phyloP scores from a whole-genome alignment of 1,140 invertebrate genomes.

The Cyphomyrmex costatus region DNA sequence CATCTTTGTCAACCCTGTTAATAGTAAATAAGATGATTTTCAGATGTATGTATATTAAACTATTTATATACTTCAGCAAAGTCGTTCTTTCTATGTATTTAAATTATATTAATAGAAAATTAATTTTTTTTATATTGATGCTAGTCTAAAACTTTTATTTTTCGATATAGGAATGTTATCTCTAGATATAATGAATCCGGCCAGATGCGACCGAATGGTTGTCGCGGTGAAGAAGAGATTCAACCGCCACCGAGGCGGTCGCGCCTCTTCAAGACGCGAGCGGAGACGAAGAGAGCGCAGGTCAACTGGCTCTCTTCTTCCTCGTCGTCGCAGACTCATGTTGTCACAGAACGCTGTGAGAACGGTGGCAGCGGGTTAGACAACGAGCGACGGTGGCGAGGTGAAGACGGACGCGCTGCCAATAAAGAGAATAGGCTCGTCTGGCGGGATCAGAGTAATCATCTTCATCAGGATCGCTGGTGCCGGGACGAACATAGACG shows the following conservation, averaged over 20 bases:
- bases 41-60: too few species aligned
- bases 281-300: conserved; percentile 88
- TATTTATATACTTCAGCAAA: too few species aligned
- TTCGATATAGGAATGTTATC: neutral
- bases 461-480: conserved; percentile 52
- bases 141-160: neutral
- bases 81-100: too few species aligned
- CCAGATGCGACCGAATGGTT: conserved; percentile 70
- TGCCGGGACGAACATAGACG: conserved; percentile 63
- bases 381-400: conserved; percentile 65
- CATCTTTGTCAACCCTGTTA: too few species aligned
- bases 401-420: conserved; percentile 12
- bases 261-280: conserved; percentile 91
- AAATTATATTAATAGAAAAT: neutral
- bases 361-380: conserved; percentile 36
- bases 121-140: neutral
- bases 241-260: conserved; percentile 88
- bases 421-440: conserved; percentile 53
- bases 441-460: conserved; percentile 32
- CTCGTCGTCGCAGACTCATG: conserved; percentile 33
- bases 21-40: too few species aligned
- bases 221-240: conserved; percentile 70
- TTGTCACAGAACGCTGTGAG: conserved; percentile 55
- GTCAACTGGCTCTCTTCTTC: conserved; percentile 73
- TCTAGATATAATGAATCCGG: conserved; percentile 75